A percentile compares a stretch with the other conserved stretches of the same genome.
Evolutionary conservation across 2,113 vertebrate species (phyloP).

Genomic region (Macroglossus sobrinus): DNA sequence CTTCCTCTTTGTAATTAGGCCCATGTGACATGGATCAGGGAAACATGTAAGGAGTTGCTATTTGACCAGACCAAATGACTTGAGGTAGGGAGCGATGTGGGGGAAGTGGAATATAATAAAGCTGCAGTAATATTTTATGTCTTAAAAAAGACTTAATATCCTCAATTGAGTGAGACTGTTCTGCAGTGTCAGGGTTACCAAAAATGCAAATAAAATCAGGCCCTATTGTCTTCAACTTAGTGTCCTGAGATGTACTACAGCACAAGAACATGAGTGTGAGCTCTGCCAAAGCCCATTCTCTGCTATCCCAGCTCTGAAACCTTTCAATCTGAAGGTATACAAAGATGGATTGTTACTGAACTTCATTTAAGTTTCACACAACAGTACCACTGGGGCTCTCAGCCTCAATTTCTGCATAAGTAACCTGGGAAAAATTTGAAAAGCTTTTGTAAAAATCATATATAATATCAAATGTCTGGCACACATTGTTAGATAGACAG

Average conservation of each 20-base stretch:
- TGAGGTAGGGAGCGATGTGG: background rate
- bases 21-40: background rate
- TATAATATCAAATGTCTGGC: background rate
- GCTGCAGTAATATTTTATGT: background rate
- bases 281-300: background rate
- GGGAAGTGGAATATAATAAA: background rate
- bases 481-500: background rate
- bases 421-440: background rate
- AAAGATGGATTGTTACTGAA: background rate
- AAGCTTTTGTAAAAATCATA: background rate
- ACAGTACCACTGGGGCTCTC: background rate
- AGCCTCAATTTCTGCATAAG: background rate
- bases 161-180: background rate
- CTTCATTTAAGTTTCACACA: background rate
- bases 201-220: background rate
- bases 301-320: background rate
- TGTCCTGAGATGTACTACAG: background rate
- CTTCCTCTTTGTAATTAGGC: background rate
- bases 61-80: background rate
- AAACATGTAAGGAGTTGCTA: background rate
- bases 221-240: background rate
- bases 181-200: background rate
- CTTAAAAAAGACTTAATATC: background rate
- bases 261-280: background rate
- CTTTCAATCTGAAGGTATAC: background rate